Evolutionary conservation across 2,888 invertebrate genomes (phyloP), one percentile per base, ranked within the genome.

Genomic region (Lacanobia wlatinum): DNA sequence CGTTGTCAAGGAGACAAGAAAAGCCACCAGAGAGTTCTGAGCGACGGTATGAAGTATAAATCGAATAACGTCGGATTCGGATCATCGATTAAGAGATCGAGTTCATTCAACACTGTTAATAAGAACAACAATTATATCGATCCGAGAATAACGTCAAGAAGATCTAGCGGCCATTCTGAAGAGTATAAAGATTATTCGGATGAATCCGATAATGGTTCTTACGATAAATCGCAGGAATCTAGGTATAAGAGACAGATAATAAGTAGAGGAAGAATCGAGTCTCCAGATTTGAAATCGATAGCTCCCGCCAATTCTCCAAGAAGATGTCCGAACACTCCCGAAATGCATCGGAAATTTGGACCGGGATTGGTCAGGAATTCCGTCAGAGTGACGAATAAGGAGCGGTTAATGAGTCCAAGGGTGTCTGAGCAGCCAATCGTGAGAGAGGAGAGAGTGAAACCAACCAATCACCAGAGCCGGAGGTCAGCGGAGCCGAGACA

Each of bases 171-270:
- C 0, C 92, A 95, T 56, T 93, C 94, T 0, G 94, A 94, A 8
- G 93, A 94, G 56, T 93, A 93, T 65, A 94, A 93, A 75, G 89
- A 92, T 61, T 87, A 86, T 66, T 96, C 96, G 0, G 96, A 96
- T 66, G 96, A 96, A 70, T 96, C 96, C 0, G 96, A 96, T 62
- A 94, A 92, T 67, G 94, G 91, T 1, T 94, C 92, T 52, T 94
- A 91, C 43, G 92, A 94, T 40, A 94, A 95, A 75, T 92, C 92
- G 0, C 93, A 94, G 74, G 89, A 97, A 96, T 73, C 89, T 16
- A 89, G 94, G 58, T 97, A 97, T 85, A 98, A 98, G 91, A 96
- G 98, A 82, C 97, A 98, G n/a, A 96, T 97, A 9, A 66, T 83
- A 76, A 97, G 89, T 94, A 98, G 94, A 95, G 98, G 85, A 85